Evolutionary conservation across 2,888 invertebrate genomes (phyloP).

Genomic region (Hyppa rectilinea): DNA sequence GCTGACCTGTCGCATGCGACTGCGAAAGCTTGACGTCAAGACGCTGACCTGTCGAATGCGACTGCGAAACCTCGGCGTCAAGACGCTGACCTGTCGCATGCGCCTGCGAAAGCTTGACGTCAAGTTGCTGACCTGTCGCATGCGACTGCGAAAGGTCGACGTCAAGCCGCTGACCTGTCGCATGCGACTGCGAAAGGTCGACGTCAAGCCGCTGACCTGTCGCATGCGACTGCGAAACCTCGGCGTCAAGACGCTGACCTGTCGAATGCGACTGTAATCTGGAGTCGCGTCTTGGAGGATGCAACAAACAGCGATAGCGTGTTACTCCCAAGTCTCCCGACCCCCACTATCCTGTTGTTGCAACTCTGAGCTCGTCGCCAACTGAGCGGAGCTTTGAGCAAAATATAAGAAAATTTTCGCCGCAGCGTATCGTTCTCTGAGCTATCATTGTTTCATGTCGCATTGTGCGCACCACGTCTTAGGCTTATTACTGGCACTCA

Average conservation of each 20-base stretch:
- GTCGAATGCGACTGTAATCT: not conserved
- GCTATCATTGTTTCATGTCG: not conserved
- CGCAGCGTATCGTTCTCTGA: not conserved
- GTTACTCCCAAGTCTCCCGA: not conserved
- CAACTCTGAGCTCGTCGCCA: too few species aligned
- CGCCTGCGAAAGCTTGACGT: not conserved
- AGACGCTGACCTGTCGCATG: not conserved
- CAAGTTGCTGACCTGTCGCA: not conserved
- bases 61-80: not conserved
- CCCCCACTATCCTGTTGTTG: not conserved
- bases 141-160: not conserved
- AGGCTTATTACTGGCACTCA: not conserved
- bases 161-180: too few species aligned
- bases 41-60: not conserved
- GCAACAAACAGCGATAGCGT: not conserved
- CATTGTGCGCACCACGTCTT: not conserved
- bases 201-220: too few species aligned
- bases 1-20: not conserved
- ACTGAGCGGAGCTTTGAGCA: not conserved
- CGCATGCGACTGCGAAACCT: not conserved
- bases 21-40: too few species aligned
- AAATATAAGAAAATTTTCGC: not conserved
- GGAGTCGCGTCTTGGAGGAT: not conserved
- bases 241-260: too few species aligned
- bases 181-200: not conserved